Evolutionary conservation across 2,113 vertebrate genomes (phyloP), one percentile per base, ranked within the genome.

Genomic region (Mormyrus lacerda): DNA sequence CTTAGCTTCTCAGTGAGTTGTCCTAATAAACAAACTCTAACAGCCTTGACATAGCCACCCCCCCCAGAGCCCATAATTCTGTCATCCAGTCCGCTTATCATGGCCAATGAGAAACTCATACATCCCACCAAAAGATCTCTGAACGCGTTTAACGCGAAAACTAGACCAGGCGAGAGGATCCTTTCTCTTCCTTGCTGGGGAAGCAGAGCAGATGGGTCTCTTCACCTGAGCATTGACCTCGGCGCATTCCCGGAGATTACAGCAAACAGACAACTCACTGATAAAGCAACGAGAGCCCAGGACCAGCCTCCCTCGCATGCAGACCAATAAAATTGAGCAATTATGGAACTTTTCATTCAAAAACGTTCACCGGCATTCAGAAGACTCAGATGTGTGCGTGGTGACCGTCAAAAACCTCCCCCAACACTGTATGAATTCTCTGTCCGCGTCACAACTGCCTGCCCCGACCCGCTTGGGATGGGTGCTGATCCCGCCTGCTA

Each of bases 151-250:
- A 76, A 76, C 2, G 31, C 15, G 3, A 76, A 17, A 31, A 73
- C n/a, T 11, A 17, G 4, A 15, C 15, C 11, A 42, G 31, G 35
- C 15, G 73, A 47, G 82, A 47, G 82, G 87, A 44, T 88, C 83
- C 50, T 89, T 58, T 83, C 76, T 88, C 85, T 44, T 51, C 69
- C 76, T 24, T 51, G 45, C 90, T 89, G 19, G 48, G 89, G 84
- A 83, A 90, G 91, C 27, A 21, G 90, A 83, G 91, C 91, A 92
- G 92, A 94, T 90, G 87, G 6, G 91, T 91, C 93, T 91, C 93
- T 92, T 93, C 45, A 76, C 3, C 91, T 95, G 94, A 95, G 95
- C 94, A 94, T 94, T 94, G 93, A 91, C 93, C 93, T 79, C 53
- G n/a, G 87, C 87, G 91, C 93, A 94, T 94, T 95, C 94, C 91